phyloP scores from a whole-genome alignment of 2,797 vertebrate genomes.

The Poecilia picta region DNA sequence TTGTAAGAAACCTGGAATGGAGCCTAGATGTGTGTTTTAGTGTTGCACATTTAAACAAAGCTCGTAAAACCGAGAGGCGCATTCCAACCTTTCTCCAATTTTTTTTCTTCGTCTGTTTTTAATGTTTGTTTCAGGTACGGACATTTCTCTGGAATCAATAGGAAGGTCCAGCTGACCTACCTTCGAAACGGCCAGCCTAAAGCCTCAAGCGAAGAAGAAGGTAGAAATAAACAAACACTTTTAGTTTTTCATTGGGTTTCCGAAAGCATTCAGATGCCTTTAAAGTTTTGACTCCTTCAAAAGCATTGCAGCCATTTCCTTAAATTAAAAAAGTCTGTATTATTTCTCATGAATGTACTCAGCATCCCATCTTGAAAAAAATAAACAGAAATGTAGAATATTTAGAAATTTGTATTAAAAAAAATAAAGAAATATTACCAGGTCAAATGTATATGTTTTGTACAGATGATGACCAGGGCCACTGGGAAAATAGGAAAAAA shows the following conservation, averaged over 20 bases:
- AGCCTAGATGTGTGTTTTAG: constrained; percentile 27
- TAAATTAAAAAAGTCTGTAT: too few relatives aligned
- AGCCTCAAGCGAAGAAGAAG: constrained; percentile 93
- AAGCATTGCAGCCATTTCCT: too few relatives aligned
- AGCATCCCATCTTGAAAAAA: too few relatives aligned
- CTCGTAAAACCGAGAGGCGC: constrained; percentile 1
- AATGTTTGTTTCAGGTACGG: constrained; percentile 88
- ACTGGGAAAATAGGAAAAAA: too few relatives aligned
- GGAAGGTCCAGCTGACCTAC: constrained; percentile 97
- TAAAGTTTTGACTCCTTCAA: too few relatives aligned
- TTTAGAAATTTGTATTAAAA: too few relatives aligned
- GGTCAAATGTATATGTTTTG: too few relatives aligned
- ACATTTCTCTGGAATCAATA: constrained; percentile 98
- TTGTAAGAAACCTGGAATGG: constrained; percentile 25
- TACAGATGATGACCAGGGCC: too few relatives aligned
- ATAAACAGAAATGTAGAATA: too few relatives aligned
- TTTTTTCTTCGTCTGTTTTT: constrained; percentile 22
- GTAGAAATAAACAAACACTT: constrained; percentile 67
- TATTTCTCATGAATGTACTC: too few relatives aligned
- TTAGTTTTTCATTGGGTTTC: constrained; percentile 3
- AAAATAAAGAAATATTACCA: too few relatives aligned
- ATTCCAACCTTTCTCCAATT: background rate
- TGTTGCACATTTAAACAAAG: constrained; percentile 9
- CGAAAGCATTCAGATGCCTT: too few relatives aligned
- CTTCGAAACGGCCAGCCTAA: constrained; percentile 91